Percentiles rank a stretch among this genome's conserved stretches.
Evolutionary conservation across 1,140 invertebrate species (phyloP).

Genomic region (Pentalonia nigronervosa): DNA sequence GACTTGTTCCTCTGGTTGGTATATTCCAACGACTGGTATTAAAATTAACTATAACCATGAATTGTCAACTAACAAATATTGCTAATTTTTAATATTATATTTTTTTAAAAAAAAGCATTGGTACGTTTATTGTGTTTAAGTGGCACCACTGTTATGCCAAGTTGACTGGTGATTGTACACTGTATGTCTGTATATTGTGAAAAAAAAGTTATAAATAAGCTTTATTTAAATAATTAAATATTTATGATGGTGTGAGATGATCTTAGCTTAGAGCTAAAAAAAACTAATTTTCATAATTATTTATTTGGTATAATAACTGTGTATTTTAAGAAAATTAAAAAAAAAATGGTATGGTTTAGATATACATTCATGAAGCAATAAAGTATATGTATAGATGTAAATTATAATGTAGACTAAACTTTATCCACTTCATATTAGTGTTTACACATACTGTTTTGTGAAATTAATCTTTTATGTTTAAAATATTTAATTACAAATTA

Average conservation of each 20-base stretch:
- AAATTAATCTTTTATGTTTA: background rate
- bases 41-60: background rate
- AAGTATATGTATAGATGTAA: background rate
- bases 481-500: conserved; percentile 3
- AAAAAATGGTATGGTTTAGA: background rate
- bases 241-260: no score
- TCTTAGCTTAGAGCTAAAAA: no score
- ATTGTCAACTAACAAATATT: background rate
- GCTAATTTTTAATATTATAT: background rate
- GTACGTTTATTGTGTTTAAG: background rate
- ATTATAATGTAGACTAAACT: background rate
- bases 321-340: background rate
- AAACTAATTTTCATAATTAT: no score
- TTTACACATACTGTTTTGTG: background rate
- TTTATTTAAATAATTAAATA: no score
- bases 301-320: no score
- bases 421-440: background rate
- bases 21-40: background rate
- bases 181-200: no score
- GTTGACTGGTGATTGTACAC: background rate
- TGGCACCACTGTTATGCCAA: no score
- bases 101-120: background rate
- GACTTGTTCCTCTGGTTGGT: background rate
- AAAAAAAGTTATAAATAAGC: no score
- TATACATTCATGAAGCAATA: background rate